A percentile compares a stretch with the other conserved stretches of the same genome.
Evolutionary conservation across 2,113 vertebrate species (phyloP).

Genomic region (Thamnaconus septentrionalis): DNA sequence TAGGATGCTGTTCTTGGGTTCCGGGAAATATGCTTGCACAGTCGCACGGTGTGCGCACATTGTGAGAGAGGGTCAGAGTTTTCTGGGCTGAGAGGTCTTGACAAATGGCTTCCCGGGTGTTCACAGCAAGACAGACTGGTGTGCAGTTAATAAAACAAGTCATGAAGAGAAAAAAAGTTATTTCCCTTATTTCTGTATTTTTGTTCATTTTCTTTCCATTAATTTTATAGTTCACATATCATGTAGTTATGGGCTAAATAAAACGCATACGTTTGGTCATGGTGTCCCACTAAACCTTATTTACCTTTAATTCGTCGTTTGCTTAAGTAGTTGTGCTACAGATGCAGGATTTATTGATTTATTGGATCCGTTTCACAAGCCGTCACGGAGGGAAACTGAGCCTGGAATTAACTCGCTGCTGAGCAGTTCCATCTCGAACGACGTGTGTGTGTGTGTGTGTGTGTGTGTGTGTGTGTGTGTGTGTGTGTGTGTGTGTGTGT

Average conservation of each 20-base stretch:
- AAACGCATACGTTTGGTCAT: neutral
- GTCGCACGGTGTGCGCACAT: slow-evolving; percentile 21
- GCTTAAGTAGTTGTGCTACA: no score
- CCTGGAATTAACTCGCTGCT: neutral
- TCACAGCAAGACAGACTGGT: slow-evolving; percentile 36
- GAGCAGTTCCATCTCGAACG: neutral
- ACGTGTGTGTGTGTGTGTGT: neutral
- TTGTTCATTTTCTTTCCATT: slow-evolving; percentile 24
- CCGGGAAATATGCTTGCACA: slow-evolving; percentile 12
- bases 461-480: no score
- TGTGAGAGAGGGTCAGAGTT: slow-evolving; percentile 10
- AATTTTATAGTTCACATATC: neutral
- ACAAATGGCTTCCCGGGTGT: slow-evolving; percentile 12
- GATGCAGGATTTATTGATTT: no score
- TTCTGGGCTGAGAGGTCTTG: slow-evolving; percentile 13
- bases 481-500: no score
- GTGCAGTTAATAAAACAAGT: slow-evolving; percentile 54
- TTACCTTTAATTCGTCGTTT: no score
- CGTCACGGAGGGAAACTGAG: neutral
- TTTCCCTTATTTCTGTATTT: slow-evolving; percentile 30
- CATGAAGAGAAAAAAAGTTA: slow-evolving; percentile 19
- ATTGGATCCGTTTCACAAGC: neutral
- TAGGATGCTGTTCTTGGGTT: slow-evolving; percentile 25
- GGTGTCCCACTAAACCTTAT: neutral
- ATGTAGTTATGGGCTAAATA: neutral